Evolutionary conservation across 2,888 invertebrate genomes (phyloP).

Genomic region (Leptarthrus brevirostris): DNA sequence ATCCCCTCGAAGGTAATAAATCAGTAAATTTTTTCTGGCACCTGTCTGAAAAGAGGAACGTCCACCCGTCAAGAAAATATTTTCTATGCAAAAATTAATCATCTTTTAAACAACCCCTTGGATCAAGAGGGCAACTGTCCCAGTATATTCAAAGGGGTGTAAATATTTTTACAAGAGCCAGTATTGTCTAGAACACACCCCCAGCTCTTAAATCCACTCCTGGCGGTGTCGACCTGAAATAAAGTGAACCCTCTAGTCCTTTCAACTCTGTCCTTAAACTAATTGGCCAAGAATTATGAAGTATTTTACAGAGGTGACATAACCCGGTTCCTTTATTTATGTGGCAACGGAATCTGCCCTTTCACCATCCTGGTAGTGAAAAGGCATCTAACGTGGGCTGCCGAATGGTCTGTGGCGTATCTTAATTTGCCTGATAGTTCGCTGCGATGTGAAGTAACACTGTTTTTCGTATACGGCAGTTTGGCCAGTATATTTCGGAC

Average conservation of each 20-base stretch:
- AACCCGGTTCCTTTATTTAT: constrained; percentile 40
- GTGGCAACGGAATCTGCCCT: constrained; percentile 1
- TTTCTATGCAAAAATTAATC: constrained; percentile 47
- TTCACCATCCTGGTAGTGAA: background rate
- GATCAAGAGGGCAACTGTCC: background rate
- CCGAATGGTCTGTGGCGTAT: background rate
- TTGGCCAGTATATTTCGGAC: background rate
- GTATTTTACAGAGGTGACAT: constrained; percentile 42
- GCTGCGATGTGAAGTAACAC: background rate
- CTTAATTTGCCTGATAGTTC: constrained; percentile 37
- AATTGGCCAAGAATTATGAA: constrained; percentile 47
- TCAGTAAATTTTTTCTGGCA: constrained; percentile 42
- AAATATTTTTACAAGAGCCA: constrained; percentile 32
- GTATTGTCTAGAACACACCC: constrained; percentile 10
- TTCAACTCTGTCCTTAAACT: constrained; percentile 30
- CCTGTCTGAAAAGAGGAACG: constrained; percentile 24
- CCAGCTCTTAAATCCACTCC: background rate
- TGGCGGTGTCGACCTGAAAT: constrained; percentile 27
- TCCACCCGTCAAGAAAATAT: constrained; percentile 37
- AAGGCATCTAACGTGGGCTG: background rate
- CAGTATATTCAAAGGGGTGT: constrained; percentile 1
- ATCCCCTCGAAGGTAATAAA: constrained; percentile 18
- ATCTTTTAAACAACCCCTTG: constrained; percentile 36
- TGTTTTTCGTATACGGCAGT: background rate
- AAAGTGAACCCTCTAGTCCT: constrained; percentile 18